Evolutionary conservation across 2,888 invertebrate species (phyloP), one percentile per base, ranked within the genome.

Genomic region (Dasysyrphus tricinctus): DNA sequence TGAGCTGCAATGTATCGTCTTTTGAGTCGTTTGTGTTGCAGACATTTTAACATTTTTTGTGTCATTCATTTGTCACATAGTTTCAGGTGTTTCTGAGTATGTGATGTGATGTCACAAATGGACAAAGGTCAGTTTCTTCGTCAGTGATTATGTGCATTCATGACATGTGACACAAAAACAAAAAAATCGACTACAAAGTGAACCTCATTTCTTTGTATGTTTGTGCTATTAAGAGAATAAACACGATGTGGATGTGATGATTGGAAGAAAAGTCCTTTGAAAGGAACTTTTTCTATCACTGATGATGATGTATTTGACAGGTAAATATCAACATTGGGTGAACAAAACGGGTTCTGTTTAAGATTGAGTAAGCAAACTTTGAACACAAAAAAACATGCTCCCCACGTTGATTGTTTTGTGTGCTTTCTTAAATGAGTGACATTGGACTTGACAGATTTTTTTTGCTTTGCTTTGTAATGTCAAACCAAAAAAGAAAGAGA

Each of bases 231-330:
- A 44, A 44, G n/a, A 8, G 29, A 65, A 44, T 44, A 65, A 65
- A 47, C 63, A 47, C 44, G 9, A 32, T 14, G 12, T 16, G 9
- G 9, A 65, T 65, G 63, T 29, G n/a, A 47, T 57, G 49, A 67
- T 39, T 61, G 61, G 49, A 67, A 54, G 69, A 69, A 69, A 39
- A 54, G 24, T 69, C 39, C n/a, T 39, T 54, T 69, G 24, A 39
- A 54, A 54, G n/a, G 54, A 76, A 42, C 51, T 42, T 19, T 63
- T 63, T 42, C 29, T 37, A 76, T 75, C 54, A 65, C 65, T 76
- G 44, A 65, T 73, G 44, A 65, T 73, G 57, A 63, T 76, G 75
- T 80, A 54, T 70, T 80, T 80, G 70, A 63, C 70, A 76, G 63
- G 80, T 59, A 76, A 81, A 81, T 70, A 76, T 63, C 61, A 57